Conservation (phyloP, 1,140 invertebrate species). For the Asbolus verrucosus region DNA sequence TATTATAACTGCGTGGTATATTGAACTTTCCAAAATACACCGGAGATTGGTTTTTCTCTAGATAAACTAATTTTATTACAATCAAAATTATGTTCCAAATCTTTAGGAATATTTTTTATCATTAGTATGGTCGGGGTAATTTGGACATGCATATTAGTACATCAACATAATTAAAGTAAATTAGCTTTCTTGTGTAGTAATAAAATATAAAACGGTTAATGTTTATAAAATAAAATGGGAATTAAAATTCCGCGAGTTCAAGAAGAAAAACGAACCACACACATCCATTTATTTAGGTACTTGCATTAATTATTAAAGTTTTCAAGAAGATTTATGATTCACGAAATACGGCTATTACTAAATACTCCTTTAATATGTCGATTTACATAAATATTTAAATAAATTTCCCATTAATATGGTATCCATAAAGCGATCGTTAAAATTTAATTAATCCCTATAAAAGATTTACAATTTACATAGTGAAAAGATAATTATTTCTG, state of each 20-base stretch:
- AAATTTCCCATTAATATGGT: not conserved
- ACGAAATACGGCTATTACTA: not conserved
- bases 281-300: not conserved
- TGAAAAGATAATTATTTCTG: no score
- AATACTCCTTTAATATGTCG: not conserved
- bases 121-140: no score
- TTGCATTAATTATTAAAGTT: constrained; percentile 3
- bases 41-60: no score
- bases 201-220: not conserved
- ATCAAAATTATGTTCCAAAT: no score
- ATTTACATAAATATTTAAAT: constrained; percentile 7
- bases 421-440: not conserved
- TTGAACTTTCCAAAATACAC: no score
- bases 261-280: not conserved
- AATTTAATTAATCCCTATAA: not conserved
- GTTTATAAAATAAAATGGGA: not conserved
- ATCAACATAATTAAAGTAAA: not conserved
- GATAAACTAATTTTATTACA: no score
- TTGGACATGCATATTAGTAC: no score
- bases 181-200: not conserved
- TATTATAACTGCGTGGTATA: no score
- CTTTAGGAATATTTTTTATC: no score
- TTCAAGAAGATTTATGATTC: constrained; percentile 3
- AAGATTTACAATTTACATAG: no score
- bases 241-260: not conserved